phyloP scores from a whole-genome alignment of 2,797 vertebrate species.

The Pogonophryne albipinna region DNA sequence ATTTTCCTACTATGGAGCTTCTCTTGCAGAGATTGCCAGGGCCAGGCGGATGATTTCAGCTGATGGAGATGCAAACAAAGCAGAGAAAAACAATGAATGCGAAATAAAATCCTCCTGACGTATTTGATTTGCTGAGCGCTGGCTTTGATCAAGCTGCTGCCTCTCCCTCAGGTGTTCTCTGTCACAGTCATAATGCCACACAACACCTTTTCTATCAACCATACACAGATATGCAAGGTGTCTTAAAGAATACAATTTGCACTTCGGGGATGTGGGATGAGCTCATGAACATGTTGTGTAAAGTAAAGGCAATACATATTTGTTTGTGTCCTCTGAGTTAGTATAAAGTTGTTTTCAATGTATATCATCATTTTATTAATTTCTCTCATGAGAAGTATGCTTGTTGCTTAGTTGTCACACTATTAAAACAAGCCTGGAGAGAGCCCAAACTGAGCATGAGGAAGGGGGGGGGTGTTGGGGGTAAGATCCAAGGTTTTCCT shows the following conservation, averaged over 20 bases:
- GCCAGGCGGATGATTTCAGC: conserved; percentile 71
- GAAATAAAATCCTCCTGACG: conserved; percentile 74
- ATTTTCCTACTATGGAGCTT: conserved; percentile 55
- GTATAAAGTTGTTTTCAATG: conserved; percentile 11
- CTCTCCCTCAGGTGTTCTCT: conserved; percentile 54
- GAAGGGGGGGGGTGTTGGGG: conserved; percentile 1
- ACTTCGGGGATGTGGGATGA: conserved; percentile 37
- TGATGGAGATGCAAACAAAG: conserved; percentile 82
- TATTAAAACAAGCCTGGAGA: conserved; percentile 56
- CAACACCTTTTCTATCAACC: conserved; percentile 56
- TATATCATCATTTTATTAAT: not conserved
- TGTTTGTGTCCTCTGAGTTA: not conserved
- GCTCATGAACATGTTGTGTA: conserved; percentile 5
- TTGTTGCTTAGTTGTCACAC: conserved; percentile 41
- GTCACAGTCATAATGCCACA: conserved; percentile 52
- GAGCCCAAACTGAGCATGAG: conserved; percentile 37
- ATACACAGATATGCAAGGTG: conserved; percentile 21
- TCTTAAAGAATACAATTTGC: conserved; percentile 56
- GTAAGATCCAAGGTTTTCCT: conserved; percentile 69
- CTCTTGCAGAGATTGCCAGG: conserved; percentile 61
- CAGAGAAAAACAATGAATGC: conserved; percentile 79
- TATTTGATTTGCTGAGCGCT: conserved; percentile 71
- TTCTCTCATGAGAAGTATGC: conserved; percentile 14
- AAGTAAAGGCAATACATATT: not conserved
- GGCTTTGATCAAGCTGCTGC: conserved; percentile 68